Base-by-base conservation (phyloP, 2,113 vertebrate species). In the Capreolus pygargus region DNA sequence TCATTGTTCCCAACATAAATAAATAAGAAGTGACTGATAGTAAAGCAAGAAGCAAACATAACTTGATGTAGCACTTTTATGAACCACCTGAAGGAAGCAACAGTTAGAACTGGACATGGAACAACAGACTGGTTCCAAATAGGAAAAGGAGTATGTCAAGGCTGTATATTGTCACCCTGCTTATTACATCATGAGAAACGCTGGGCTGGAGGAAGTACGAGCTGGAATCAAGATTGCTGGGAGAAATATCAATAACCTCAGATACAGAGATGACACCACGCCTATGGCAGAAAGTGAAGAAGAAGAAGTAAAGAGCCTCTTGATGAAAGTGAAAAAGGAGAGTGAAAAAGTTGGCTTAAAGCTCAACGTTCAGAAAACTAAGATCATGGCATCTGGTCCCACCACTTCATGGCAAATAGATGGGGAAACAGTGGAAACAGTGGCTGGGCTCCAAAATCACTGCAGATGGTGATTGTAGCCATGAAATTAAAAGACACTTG, bases 1-100 rank as follows among this genome's bases (percentile, higher is more conserved):
- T 94, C 54, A 58, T 25, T 89, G 54, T 21, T 57, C 36, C 39
- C 47, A 57, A 70, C 15, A 89, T 74, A 89, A 84, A 39, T 84
- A 84, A 58, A 33, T 58, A 84, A 58, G 13, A 54, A 89, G 45
- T 83, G 33, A 60, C 16, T 61, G 23, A 39, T 2, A 23, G 6
- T 50, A 74, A 84, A 74, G 23, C 54, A 84, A 43, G 43, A 84
- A 83, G 33, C 50, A 84, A 74, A 33, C 17, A 10, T 12, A 74
- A 50, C 74, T 25, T n/a, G 6, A 58, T 60, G 89, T 90, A 50
- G 27, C 54, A 90, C 58, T 84, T 52, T 83, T 23, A 93, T 27
- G 57, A 61, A 33, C 25, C 43, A 54, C 15, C 45, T 27, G 9
- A 67, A 67, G 64, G 64, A n/a, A 67, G 64, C 64, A 67, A 67